phyloP scores from a whole-genome alignment of 1,140 invertebrate genomes.

The Polypedilum vanderplanki region DNA sequence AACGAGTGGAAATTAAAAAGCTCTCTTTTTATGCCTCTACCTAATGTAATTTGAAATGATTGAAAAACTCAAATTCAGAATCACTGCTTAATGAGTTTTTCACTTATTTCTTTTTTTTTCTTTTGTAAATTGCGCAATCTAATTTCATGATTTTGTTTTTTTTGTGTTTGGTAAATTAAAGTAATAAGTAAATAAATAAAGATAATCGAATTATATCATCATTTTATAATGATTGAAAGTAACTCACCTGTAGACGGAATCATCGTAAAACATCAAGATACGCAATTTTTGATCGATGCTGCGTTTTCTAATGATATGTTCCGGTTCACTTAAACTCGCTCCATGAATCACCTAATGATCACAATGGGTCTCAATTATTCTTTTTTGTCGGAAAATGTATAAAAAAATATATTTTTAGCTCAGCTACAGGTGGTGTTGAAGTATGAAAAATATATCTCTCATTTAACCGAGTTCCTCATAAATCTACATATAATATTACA shows the following conservation, averaged over 20 bases:
- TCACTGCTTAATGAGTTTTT: too few relatives aligned
- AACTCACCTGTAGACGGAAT: constrained; percentile 76
- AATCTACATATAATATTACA: too few relatives aligned
- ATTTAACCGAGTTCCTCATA: too few relatives aligned
- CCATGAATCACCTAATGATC: constrained; percentile 69
- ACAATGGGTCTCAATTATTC: constrained; percentile 29
- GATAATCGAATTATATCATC: not conserved
- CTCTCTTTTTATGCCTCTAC: constrained; percentile 5
- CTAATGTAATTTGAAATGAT: constrained; percentile 22
- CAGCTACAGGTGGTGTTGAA: too few relatives aligned
- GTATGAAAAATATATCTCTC: too few relatives aligned
- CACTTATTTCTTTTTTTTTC: too few relatives aligned
- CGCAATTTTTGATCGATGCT: constrained; percentile 78
- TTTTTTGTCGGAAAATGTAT: too few relatives aligned
- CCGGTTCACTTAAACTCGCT: constrained; percentile 58
- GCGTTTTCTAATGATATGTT: constrained; percentile 71
- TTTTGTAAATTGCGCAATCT: not conserved
- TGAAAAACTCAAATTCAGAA: too few relatives aligned
- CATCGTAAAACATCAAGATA: constrained; percentile 84
- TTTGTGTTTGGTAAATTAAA: too few relatives aligned
- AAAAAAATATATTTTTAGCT: too few relatives aligned
- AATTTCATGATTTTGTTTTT: too few relatives aligned
- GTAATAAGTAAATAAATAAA: too few relatives aligned
- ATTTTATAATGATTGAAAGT: not conserved
- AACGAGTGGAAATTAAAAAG: constrained; percentile 29